Base-by-base conservation (phyloP, 2,113 vertebrate species). In the Ochotona princeps region DNA sequence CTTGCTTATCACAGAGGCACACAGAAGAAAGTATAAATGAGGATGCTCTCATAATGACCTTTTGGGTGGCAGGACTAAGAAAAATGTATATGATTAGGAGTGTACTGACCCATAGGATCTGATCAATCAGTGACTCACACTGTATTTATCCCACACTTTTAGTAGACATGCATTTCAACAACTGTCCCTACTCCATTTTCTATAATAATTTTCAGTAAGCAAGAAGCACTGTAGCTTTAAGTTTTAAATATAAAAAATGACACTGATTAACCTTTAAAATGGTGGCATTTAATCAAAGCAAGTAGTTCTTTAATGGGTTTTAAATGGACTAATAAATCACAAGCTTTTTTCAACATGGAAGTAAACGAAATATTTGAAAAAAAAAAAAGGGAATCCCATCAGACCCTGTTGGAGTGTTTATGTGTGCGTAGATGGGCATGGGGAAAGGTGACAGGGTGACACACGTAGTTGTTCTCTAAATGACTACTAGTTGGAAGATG, bases 251-350 rank as follows among this genome's bases (percentile, higher is more conserved):
- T 97, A 97, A 96, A 96, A 95, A 97, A 95, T 96, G 94, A 96
- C 89, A 95, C 83, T 97, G 96, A 97, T 96, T 95, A 97, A 97
- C 94, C 96, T 97, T 97, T 98, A 97, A 97, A 98, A 96, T 97
- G 87, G 94, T 96, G 94, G 96, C 87, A 97, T 97, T 98, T 97
- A 97, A 97, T 98, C 97, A 98, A 97, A 96, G 94, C 94, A 94
- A 98, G 95, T 95, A 97, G 96, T 97, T 95, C 94, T 98, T 97
- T 98, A 98, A 98, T 97, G 96, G 91, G 94, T 96, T 98, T 98
- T 97, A 97, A 97, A 97, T 97, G 97, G 97, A 97, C 95, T 97
- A 97, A 98, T 98, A 97, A 97, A 98, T 97, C 97, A 97, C 76
- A 51, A 83, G 92, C 70, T 90, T 94, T 96, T 96, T 95, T 83